These are phyloP conservation scores for Myiozetetes cayanensis DNA, from an alignment of 2,113 vertebrate species.

Conservation along the genomic window DNA sequence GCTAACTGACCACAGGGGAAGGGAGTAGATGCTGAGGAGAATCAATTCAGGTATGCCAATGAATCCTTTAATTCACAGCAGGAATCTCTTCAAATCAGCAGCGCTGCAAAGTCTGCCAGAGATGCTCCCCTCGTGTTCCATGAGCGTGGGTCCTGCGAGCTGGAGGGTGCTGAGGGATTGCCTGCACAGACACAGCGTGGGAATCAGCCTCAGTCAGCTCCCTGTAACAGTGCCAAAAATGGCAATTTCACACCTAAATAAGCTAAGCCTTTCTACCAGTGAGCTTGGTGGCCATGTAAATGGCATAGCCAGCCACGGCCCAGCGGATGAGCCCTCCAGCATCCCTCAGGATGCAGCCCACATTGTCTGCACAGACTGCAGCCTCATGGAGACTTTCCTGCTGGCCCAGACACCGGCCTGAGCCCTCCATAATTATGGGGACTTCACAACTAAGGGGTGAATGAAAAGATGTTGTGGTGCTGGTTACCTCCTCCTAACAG, in stretches of 20 bases:
- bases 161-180: not conserved
- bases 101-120: not conserved
- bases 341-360: not conserved
- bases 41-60: not conserved
- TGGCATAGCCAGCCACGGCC: not conserved
- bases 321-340: accelerated
- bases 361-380: not conserved
- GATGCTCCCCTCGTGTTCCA: not conserved
- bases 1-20: not conserved
- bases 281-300: not conserved
- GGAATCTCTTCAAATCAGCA: not conserved
- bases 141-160: not conserved
- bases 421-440: not conserved
- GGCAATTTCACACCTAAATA: not conserved
- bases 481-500: not conserved
- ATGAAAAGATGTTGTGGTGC: not conserved
- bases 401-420: accelerated
- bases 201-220: not conserved
- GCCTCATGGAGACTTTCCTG: not conserved
- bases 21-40: not conserved
- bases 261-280: not conserved
- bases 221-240: not conserved
- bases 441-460: not conserved
- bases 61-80: not conserved
- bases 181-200: accelerated